These are phyloP conservation scores for Chaetura pelagica DNA, from an alignment of 2,113 vertebrate genomes.

Conservation along the genomic window DNA sequence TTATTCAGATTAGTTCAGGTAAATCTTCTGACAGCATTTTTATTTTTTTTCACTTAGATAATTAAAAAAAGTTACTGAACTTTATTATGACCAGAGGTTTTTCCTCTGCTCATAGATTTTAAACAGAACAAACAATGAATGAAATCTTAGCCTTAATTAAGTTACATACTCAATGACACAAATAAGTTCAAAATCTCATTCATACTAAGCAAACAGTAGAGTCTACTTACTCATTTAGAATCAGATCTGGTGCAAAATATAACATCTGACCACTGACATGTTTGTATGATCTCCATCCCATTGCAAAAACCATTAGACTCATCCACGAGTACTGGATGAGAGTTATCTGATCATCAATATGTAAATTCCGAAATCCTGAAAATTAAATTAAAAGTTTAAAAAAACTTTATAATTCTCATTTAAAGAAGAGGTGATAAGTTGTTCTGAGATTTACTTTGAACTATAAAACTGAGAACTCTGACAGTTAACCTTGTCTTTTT, in stretches of 20 bases:
- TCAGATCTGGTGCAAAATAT: slow-evolving; percentile 95
- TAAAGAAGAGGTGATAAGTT: not conserved
- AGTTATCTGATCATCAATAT: slow-evolving; percentile 97
- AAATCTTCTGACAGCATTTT: not conserved
- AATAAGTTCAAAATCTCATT: not conserved
- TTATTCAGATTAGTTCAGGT: not conserved
- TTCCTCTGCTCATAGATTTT: not conserved
- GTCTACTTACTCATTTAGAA: slow-evolving; percentile 93
- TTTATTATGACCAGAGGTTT: not conserved
- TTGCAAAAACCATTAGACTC: slow-evolving; percentile 95
- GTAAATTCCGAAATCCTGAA: slow-evolving; percentile 93
- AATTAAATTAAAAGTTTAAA: slow-evolving; percentile 12
- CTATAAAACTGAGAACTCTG: not conserved
- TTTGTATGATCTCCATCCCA: slow-evolving; percentile 96
- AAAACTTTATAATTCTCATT: not conserved
- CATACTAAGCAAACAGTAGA: not conserved
- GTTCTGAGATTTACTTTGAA: not conserved
- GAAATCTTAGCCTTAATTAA: not conserved
- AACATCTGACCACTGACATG: slow-evolving; percentile 93
- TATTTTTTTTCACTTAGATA: not conserved
- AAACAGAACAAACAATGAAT: not conserved
- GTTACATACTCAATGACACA: not conserved
- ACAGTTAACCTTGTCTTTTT: not conserved
- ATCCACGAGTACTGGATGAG: slow-evolving; percentile 99
- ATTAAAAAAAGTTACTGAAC: not conserved